Percentiles rank a stretch among this genome's conserved stretches.
Evolutionary conservation across 2,797 vertebrate species (phyloP).

Genomic region (Melanotaenia pygmaea): DNA sequence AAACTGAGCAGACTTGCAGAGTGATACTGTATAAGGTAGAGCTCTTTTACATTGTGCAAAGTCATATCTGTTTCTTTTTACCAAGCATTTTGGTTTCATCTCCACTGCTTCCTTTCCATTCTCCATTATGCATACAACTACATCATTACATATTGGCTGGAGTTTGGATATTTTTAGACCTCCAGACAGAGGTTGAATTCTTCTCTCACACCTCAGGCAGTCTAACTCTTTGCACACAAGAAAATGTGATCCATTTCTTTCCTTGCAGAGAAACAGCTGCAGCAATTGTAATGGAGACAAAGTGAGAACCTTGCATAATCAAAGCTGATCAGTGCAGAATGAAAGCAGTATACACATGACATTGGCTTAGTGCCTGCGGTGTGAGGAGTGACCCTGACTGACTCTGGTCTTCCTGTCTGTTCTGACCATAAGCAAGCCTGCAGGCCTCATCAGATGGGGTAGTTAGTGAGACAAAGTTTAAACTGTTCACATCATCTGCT

Average conservation of each 20-base stretch:
- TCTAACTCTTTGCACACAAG: constrained; percentile 38
- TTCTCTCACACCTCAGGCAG: constrained; percentile 51
- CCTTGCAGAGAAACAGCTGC: constrained; percentile 57
- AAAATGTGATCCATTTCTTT: constrained; percentile 44
- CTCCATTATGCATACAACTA: constrained; percentile 40
- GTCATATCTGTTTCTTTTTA: constrained; percentile 23
- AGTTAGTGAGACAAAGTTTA: constrained; percentile 29
- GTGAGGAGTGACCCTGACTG: constrained; percentile 52
- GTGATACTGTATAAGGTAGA: background rate
- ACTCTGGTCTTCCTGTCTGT: constrained; percentile 45
- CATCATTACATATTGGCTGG: constrained; percentile 57
- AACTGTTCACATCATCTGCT: constrained; percentile 14
- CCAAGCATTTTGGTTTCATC: constrained; percentile 15
- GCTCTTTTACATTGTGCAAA: constrained; percentile 39
- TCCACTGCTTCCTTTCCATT: constrained; percentile 20
- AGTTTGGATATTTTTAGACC: constrained; percentile 67
- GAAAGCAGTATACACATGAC: constrained; percentile 56
- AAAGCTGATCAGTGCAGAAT: constrained; percentile 43
- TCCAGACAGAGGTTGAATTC: constrained; percentile 47
- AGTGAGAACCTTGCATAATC: constrained; percentile 29
- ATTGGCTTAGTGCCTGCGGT: constrained; percentile 54
- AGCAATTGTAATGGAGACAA: constrained; percentile 45
- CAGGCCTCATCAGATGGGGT: constrained; percentile 23
- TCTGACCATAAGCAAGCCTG: constrained; percentile 27
- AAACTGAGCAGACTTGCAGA: constrained; percentile 24